Conservation (phyloP, 2,113 vertebrate species). For the Dunckerocampus dactyliophorus region DNA sequence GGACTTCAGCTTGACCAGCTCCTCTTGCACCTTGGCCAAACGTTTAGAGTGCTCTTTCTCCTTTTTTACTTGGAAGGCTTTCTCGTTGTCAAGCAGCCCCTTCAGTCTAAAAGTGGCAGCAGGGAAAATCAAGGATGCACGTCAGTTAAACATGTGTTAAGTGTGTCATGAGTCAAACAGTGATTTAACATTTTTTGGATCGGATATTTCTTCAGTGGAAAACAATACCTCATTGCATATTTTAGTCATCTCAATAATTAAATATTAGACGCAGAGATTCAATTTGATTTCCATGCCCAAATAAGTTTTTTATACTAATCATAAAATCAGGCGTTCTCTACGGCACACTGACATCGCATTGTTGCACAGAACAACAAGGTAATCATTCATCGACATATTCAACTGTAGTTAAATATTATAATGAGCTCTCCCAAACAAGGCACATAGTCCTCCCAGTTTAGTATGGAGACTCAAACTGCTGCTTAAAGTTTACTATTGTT, state of each 20-base stretch:
- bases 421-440: conserved; percentile 19
- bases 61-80: conserved; percentile 86
- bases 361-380: too few relatives aligned
- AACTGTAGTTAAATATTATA: background rate
- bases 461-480: conserved; percentile 31
- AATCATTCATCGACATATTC: too few relatives aligned
- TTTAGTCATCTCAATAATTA: too few relatives aligned
- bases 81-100: conserved; percentile 92
- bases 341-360: too few relatives aligned
- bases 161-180: background rate
- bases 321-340: too few relatives aligned
- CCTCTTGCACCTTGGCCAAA: conserved; percentile 84
- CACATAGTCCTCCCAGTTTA: conserved; percentile 27
- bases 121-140: conserved; percentile 8
- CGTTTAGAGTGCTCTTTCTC: conserved; percentile 89
- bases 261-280: too few relatives aligned
- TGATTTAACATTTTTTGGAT: too few relatives aligned
- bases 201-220: background rate
- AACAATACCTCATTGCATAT: background rate
- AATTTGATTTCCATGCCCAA: too few relatives aligned
- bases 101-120: conserved; percentile 80
- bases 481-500: conserved; percentile 50
- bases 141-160: conserved; percentile 10
- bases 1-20: conserved; percentile 93
- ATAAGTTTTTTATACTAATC: too few relatives aligned